Evolutionary conservation across 2,113 vertebrate genomes (phyloP).

Genomic region (Nansenia antarctica): DNA sequence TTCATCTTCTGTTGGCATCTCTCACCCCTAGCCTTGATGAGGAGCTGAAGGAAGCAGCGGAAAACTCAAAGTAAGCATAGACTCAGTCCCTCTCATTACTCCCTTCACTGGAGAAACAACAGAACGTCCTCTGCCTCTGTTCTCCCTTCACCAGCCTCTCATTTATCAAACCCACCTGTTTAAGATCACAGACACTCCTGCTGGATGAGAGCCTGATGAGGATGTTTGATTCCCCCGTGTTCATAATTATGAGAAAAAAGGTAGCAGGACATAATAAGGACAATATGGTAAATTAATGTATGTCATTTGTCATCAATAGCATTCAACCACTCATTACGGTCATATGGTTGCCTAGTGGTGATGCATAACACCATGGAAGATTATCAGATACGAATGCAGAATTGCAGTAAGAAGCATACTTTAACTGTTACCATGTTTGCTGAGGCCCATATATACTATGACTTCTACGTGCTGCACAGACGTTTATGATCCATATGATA

Average conservation of each 20-base stretch:
- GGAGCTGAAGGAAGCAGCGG: conserved; percentile 88
- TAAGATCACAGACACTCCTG: conserved; percentile 38
- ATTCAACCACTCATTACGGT: conserved; percentile 40
- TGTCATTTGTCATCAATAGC: conserved; percentile 61
- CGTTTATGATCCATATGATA: no score
- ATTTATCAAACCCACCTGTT: conserved; percentile 52
- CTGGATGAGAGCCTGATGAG: conserved; percentile 44
- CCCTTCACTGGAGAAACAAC: neutral
- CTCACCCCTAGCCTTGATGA: conserved; percentile 85
- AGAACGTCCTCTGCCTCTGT: neutral
- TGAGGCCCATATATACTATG: neutral
- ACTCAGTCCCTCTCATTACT: conserved; percentile 28
- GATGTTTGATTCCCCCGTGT: conserved; percentile 25
- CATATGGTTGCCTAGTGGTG: conserved; percentile 32
- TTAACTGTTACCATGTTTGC: neutral
- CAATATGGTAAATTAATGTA: conserved; percentile 51
- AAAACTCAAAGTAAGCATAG: conserved; percentile 85
- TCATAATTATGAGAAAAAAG: no score
- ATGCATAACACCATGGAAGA: conserved; percentile 30
- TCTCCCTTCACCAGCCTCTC: neutral
- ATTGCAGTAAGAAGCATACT: conserved; percentile 9
- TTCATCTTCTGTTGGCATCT: conserved; percentile 49
- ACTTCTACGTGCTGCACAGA: neutral
- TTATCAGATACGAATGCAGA: conserved; percentile 27
- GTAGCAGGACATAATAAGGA: conserved; percentile 40